Percentiles rank a stretch among this genome's conserved stretches.
These are phyloP conservation scores for Apis dorsata DNA, from an alignment of 1,140 invertebrate genomes.

Conservation along the genomic window DNA sequence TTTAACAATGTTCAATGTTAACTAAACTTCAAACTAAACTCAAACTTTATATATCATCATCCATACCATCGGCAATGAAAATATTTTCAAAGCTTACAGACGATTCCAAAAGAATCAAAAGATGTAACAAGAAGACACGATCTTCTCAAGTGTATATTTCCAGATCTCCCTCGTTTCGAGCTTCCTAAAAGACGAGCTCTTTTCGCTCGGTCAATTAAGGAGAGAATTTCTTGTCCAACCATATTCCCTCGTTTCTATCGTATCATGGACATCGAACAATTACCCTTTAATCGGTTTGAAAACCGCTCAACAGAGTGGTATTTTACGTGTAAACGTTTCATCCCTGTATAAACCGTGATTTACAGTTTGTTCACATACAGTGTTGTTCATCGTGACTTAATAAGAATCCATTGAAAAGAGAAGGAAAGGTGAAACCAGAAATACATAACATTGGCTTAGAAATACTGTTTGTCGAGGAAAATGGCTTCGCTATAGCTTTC, in stretches of 20 bases:
- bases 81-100: not conserved
- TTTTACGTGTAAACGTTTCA: not conserved
- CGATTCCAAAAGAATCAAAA: slow-evolving; percentile 10
- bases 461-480: slow-evolving; percentile 14
- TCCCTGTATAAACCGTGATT: not conserved
- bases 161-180: slow-evolving; percentile 17
- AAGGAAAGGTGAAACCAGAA: not conserved
- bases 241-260: not conserved
- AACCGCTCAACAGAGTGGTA: not conserved
- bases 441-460: slow-evolving; percentile 16
- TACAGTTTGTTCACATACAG: too few relatives aligned
- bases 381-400: not conserved
- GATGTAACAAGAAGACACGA: not conserved
- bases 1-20: too few relatives aligned
- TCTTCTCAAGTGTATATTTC: slow-evolving; percentile 10
- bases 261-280: not conserved
- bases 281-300: not conserved
- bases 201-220: slow-evolving; percentile 28
- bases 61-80: not conserved
- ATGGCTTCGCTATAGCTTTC: slow-evolving; percentile 12
- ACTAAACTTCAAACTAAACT: too few relatives aligned
- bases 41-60: too few relatives aligned
- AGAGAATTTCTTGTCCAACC: not conserved
- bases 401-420: not conserved
- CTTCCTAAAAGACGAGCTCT: slow-evolving; percentile 17